phyloP scores from a whole-genome alignment of 1,140 invertebrate species.

The Orussus abietinus region DNA sequence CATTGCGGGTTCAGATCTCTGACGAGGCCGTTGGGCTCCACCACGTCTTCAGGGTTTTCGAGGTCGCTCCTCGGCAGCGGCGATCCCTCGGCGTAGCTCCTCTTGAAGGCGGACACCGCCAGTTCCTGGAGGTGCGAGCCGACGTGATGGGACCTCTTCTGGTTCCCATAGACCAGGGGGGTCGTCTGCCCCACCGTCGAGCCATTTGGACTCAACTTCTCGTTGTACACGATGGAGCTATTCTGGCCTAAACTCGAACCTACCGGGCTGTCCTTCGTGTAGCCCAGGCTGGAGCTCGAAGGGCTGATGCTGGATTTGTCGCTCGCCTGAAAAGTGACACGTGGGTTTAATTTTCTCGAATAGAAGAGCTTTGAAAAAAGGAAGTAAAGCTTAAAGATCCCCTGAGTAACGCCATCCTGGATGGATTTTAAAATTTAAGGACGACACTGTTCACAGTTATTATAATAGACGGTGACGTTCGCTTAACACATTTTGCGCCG shows the following conservation, averaged over 20 bases:
- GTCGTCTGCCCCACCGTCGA: constrained; percentile 43
- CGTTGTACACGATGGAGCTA: constrained; percentile 35
- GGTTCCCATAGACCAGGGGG: constrained; percentile 38
- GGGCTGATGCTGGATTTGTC: constrained; percentile 49
- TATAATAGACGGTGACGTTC: too few species aligned
- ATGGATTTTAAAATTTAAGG: too few species aligned
- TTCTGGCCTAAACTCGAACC: constrained; percentile 42
- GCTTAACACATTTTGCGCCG: too few species aligned
- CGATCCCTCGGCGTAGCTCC: constrained; percentile 29
- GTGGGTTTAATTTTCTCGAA: too few species aligned
- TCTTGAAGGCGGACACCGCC: constrained; percentile 45
- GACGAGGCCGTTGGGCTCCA: constrained; percentile 27
- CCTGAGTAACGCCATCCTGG: too few species aligned
- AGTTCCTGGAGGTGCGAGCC: constrained; percentile 42
- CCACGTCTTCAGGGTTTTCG: constrained; percentile 15
- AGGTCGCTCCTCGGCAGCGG: constrained; percentile 15
- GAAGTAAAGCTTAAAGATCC: too few species aligned
- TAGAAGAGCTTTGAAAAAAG: too few species aligned
- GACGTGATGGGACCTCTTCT: constrained; percentile 24
- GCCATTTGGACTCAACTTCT: constrained; percentile 42
- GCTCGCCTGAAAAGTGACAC: too few species aligned
- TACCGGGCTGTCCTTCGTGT: constrained; percentile 42
- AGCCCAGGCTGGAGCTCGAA: constrained; percentile 45
- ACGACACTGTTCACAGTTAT: too few species aligned
- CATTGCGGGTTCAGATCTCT: constrained; percentile 54